phyloP scores from a whole-genome alignment of 2,113 vertebrate genomes.

The Bothrops jararaca region DNA sequence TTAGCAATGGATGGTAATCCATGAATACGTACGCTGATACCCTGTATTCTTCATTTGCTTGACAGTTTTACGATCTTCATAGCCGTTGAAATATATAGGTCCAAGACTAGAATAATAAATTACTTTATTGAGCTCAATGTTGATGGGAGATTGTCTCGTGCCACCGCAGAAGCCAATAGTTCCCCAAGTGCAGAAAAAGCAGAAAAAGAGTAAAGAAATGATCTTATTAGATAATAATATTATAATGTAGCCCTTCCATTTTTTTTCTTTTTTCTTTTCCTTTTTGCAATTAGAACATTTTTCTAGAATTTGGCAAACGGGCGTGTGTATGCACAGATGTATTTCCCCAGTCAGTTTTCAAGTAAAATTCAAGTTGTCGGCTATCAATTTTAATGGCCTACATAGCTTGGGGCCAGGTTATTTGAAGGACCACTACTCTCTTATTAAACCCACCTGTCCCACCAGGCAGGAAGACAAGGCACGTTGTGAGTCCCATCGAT shows the following conservation, averaged over 20 bases:
- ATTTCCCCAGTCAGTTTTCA: too few relatives aligned
- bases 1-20: not conserved
- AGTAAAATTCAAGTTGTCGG: too few relatives aligned
- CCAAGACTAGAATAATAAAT: not conserved
- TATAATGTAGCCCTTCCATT: too few relatives aligned
- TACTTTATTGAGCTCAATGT: not conserved
- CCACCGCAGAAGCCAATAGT: not conserved
- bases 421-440: too few relatives aligned
- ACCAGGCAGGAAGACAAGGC: too few relatives aligned
- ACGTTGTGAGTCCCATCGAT: too few relatives aligned
- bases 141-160: not conserved
- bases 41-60: not conserved
- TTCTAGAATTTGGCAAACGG: not conserved
- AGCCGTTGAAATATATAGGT: not conserved
- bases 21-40: not conserved
- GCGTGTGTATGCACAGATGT: too few relatives aligned
- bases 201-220: not conserved
- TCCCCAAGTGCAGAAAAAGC: not conserved
- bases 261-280: too few relatives aligned
- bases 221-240: too few relatives aligned
- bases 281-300: not conserved
- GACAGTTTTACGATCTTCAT: not conserved
- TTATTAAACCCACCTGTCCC: too few relatives aligned
- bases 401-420: too few relatives aligned
- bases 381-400: too few relatives aligned